Base-by-base conservation (phyloP, 2,113 vertebrate genomes). In the Prochilodus magdalenae region DNA sequence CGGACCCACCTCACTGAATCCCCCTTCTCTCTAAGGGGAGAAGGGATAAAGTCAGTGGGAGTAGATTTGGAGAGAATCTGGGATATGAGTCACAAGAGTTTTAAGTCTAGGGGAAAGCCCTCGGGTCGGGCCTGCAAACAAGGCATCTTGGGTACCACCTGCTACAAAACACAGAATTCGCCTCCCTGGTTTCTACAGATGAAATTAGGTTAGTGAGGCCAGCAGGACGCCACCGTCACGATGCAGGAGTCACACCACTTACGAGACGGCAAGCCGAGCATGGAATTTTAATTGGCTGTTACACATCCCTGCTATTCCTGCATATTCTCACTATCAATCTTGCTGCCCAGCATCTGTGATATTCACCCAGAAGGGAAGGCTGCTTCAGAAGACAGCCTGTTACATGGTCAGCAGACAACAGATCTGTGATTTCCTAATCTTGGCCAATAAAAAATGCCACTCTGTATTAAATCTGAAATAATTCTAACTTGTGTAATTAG, bases 281-380 rank as follows among this genome's bases (percentile, higher is more conserved):
- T 27, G 18, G 49, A 49, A 73, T 73, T 73, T 73, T 73, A 73
- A 73, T 73, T 73, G 71, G 71, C 26, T 30, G 47, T 22, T 29
- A 73, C 7, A 73, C 26, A n/a, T 60, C 20, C n/a, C 57, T 60
- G 22, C 57, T 10, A 26, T 26, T 24, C 26, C 57, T 60, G 57
- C 57, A 60, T 60, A 26, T 60, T 60, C n/a, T 24, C 57, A 26
- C 0, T 13, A 15, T 26, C n/a, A 60, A 60, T 14, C 57, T 12
- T 60, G 57, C 24, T 12, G 22, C 22, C 57, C 57, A 60, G 10
- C 57, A 60, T 73, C 49, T 53, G 47, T 49, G 22, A 26, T 6
- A 29, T n/a, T 0, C 3, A n/a, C 33, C 14, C 12, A 22, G 30
- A 36, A 22, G 20, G 30, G 53, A 57, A 53, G 70, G 16, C 11